Percentiles rank a stretch among this genome's conserved stretches.
Conservation (phyloP, 2,888 invertebrate species). For the Mythimna ferrago region DNA sequence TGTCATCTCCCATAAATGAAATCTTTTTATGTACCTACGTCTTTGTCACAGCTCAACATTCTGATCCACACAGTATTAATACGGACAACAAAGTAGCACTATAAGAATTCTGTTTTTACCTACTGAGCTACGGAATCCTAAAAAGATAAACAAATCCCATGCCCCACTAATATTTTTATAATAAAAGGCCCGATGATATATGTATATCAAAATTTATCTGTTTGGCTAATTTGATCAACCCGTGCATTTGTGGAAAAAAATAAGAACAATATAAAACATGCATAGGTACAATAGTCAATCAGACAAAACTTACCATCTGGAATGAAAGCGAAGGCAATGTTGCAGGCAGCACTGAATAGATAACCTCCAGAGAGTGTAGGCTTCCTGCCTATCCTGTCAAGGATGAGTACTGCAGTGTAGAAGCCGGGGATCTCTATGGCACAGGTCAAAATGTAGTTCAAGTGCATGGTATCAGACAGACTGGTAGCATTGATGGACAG, state of each 20-base stretch:
- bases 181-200: no score
- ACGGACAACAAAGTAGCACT: no score
- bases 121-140: no score
- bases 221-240: not conserved
- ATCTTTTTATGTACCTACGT: no score
- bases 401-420: constrained; percentile 90
- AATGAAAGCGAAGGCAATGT: constrained; percentile 84
- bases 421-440: constrained; percentile 94
- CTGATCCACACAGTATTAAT: no score
- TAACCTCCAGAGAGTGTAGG: constrained; percentile 91
- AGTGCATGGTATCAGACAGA: constrained; percentile 93
- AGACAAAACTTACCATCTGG: constrained; percentile 84
- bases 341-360: constrained; percentile 90
- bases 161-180: not conserved
- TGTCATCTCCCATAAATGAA: no score
- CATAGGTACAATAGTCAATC: not conserved
- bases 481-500: constrained; percentile 94
- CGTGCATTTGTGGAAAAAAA: not conserved
- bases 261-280: not conserved
- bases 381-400: constrained; percentile 92
- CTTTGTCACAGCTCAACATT: no score
- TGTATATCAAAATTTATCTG: not conserved
- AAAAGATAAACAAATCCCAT: constrained; percentile 1
- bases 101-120: no score
- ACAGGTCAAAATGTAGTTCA: constrained; percentile 93